Conservation (phyloP, 2,113 vertebrate genomes). For the Zingel zingel region DNA sequence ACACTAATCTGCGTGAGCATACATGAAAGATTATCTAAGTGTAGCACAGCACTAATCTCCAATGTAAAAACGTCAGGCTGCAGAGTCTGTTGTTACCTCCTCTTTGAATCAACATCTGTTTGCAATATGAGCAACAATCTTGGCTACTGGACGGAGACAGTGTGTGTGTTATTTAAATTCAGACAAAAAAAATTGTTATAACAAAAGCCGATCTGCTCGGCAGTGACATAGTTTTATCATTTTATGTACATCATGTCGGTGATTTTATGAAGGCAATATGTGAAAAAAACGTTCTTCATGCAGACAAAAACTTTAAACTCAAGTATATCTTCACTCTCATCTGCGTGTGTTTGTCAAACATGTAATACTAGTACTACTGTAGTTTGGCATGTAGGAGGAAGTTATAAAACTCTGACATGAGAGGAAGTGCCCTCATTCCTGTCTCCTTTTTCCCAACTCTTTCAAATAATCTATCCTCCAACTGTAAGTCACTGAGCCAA, state of each 20-base stretch:
- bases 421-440: conserved; percentile 6
- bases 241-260: not conserved
- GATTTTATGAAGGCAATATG: not conserved
- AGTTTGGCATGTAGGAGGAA: not conserved
- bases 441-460: not conserved
- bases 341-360: not conserved
- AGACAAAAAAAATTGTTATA: not conserved
- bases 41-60: conserved; percentile 24
- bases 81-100: conserved; percentile 25
- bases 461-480: conserved; percentile 1
- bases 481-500: not conserved
- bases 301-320: not conserved
- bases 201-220: conserved; percentile 23
- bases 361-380: not conserved
- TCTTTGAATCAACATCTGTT: conserved; percentile 69
- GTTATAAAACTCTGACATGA: conserved; percentile 5
- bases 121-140: conserved; percentile 39
- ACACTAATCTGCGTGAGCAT: conserved; percentile 23
- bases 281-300: not conserved
- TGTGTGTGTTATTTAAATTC: conserved; percentile 16
- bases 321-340: not conserved
- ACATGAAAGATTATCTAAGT: conserved; percentile 24
- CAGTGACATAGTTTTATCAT: conserved; percentile 20
- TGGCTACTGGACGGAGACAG: conserved; percentile 31
- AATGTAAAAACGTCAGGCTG: conserved; percentile 30